Percentiles rank a stretch among this genome's conserved stretches.
Conservation (phyloP, 2,888 invertebrate species). For the Scaptomyza parva region DNA sequence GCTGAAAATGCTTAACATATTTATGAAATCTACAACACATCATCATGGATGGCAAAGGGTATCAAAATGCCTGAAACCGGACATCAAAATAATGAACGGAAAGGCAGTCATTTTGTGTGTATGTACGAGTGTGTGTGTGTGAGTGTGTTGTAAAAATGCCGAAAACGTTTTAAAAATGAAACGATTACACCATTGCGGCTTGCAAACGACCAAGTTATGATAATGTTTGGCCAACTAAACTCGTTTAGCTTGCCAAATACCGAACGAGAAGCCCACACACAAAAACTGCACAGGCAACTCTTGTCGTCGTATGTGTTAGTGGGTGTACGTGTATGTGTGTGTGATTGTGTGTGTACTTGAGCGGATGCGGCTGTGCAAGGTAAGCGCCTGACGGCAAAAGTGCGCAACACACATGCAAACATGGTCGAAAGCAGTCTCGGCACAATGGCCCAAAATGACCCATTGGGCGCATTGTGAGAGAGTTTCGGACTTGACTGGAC, state of each 20-base stretch:
- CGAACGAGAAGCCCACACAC: constrained; percentile 36
- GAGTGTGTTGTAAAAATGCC: constrained; percentile 58
- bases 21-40: neutral
- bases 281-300: constrained; percentile 30
- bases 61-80: constrained; percentile 40
- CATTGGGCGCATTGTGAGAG: constrained; percentile 68
- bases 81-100: constrained; percentile 77
- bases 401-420: constrained; percentile 75
- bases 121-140: constrained; percentile 11
- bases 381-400: constrained; percentile 59
- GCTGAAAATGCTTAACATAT: neutral
- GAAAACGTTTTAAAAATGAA: constrained; percentile 80
- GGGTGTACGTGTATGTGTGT: neutral
- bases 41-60: constrained; percentile 17
- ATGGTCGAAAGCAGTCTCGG: constrained; percentile 38
- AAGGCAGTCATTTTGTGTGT: constrained; percentile 53
- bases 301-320: too few relatives aligned
- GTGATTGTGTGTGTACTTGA: constrained; percentile 4
- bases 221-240: constrained; percentile 81
- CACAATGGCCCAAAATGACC: constrained; percentile 50
- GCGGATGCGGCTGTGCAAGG: constrained; percentile 47
- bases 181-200: constrained; percentile 80
- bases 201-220: constrained; percentile 81
- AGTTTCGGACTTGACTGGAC: constrained; percentile 27
- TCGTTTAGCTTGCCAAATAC: constrained; percentile 77